A percentile compares a stretch with the other conserved stretches of the same genome.
These are phyloP conservation scores for Leptinotarsa tumamoca DNA, from an alignment of 2,888 invertebrate genomes.

Conservation along the genomic window DNA sequence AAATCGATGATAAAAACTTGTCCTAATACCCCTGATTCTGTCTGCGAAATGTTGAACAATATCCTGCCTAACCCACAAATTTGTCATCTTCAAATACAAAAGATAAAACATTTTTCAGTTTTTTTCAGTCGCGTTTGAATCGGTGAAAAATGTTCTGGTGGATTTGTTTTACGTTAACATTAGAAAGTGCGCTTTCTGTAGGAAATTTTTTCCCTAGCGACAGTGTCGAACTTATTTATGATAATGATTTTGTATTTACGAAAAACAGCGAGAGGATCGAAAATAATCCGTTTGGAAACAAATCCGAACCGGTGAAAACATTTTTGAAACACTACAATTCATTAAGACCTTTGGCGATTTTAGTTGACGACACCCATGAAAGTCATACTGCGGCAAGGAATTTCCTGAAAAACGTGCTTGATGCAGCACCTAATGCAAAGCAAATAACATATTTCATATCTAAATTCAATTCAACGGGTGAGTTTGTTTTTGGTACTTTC, in stretches of 20 bases:
- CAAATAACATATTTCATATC: conserved; percentile 56
- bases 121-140: conserved; percentile 35
- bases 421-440: conserved; percentile 38
- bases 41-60: conserved; percentile 57
- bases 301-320: conserved; percentile 38
- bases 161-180: conserved; percentile 28
- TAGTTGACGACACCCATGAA: conserved; percentile 56
- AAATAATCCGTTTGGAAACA: conserved; percentile 29
- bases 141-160: conserved; percentile 43
- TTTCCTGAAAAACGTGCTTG: conserved; percentile 51
- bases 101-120: conserved; percentile 37
- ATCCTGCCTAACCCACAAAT: conserved; percentile 61
- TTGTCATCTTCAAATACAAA: conserved; percentile 58
- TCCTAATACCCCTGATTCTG: conserved; percentile 37
- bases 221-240: conserved; percentile 14
- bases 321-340: conserved; percentile 49
- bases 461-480: conserved; percentile 61
- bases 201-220: conserved; percentile 35
- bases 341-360: conserved; percentile 51
- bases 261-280: conserved; percentile 30
- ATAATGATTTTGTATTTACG: neutral
- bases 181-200: conserved; percentile 30
- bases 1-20: conserved; percentile 32
- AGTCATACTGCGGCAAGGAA: conserved; percentile 47
- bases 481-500: conserved; percentile 21